Conservation (phyloP, 2,888 invertebrate species). For the Cynaeus angustus region DNA sequence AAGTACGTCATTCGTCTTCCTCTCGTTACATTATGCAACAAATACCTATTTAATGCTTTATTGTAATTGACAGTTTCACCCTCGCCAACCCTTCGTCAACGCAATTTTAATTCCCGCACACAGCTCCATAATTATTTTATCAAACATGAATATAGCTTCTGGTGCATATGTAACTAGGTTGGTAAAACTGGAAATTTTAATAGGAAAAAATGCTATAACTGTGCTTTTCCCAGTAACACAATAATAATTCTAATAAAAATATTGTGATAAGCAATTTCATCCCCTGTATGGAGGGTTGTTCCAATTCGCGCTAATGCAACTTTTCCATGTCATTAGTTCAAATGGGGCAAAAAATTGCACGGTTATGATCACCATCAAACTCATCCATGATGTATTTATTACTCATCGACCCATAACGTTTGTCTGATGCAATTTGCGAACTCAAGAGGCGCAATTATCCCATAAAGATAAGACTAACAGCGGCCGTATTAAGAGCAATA, state of each 20-base stretch:
- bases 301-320: slow-evolving; percentile 11
- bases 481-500: slow-evolving; percentile 38
- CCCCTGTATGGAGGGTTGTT: slow-evolving; percentile 16
- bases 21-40: background rate
- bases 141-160: background rate
- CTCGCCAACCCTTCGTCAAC: slow-evolving; percentile 28
- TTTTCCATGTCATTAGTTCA: slow-evolving; percentile 15
- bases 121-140: slow-evolving; percentile 11
- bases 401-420: too few species aligned
- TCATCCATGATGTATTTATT: too few species aligned
- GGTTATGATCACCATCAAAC: too few species aligned
- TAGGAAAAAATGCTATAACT: background rate
- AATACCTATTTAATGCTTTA: background rate
- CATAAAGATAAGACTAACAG: slow-evolving; percentile 45
- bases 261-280: slow-evolving; percentile 14
- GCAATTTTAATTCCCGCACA: slow-evolving; percentile 7
- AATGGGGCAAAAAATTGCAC: slow-evolving; percentile 19
- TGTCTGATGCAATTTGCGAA: slow-evolving; percentile 3
- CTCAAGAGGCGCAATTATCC: slow-evolving; percentile 43
- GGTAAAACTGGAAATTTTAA: background rate
- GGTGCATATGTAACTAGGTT: background rate
- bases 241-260: slow-evolving; percentile 16
- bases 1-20: too few species aligned
- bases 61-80: slow-evolving; percentile 20
- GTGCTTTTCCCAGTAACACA: background rate